Base-by-base conservation (phyloP, 1,140 invertebrate genomes). In the Lucilia cuprina region DNA sequence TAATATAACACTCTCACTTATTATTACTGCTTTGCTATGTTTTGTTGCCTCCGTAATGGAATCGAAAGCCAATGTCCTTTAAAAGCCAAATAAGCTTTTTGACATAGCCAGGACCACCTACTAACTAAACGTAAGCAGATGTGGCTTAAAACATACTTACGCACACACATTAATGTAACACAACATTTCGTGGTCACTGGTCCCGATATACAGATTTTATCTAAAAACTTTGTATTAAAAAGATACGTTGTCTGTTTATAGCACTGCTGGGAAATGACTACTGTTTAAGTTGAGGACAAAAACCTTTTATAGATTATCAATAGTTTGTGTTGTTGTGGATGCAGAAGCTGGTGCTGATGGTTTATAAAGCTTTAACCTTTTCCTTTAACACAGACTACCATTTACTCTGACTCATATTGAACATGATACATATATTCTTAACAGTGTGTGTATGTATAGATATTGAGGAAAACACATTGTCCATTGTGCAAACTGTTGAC, bases 401-500 rank as follows among this genome's bases (percentile, higher is more conserved):
- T 60, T 78, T 74, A 74, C 70, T 19, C 14, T n/a, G 34, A 78
- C 35, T 78, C 75, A n/a, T 34, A 78, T 78, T 47, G 12, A n/a
- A 65, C 25, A 30, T 30, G 25, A 17, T 7, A 14, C 77, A 49
- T 49, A 12, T 17, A 47, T 35, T 10, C 75, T 19, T 21, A 50
- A n/a, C 21, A n/a, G 5, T 8, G 41, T 30, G 25, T 30, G 25
- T 30, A 30, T 30, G 25, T 30, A 30, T 41, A 21, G n/a, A 35
- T 25, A 80, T 50, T 19, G 19, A 49, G 19, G n/a, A 19, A 70
- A 70, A 70, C 65, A 19, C 65, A 21, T 21, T 70, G 65, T 70
- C 65, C 65, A 80, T 80, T 49, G 77, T 80, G 77, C 77, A 80
- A 80, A 80, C 77, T 80, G 77, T 80, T 80, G 77, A 80, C 77